Base-by-base conservation (phyloP, 1,140 invertebrate species). In the Papilio xuthus region DNA sequence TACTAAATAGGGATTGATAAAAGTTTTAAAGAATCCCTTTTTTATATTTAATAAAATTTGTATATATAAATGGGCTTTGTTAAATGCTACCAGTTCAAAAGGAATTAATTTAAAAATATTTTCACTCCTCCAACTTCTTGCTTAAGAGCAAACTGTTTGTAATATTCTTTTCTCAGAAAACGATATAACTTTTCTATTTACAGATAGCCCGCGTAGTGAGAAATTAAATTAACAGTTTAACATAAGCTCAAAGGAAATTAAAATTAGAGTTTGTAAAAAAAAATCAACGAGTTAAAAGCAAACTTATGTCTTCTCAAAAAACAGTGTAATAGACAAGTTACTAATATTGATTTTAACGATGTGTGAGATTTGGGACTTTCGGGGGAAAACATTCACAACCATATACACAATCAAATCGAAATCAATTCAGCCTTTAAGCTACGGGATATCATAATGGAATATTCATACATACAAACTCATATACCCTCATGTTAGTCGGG, bases 181-280 rank as follows among this genome's bases (percentile, higher is more conserved):
- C 56, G 42, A 44, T 44, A 44, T 2, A 18, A 4, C 50, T 18
- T 53, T n/a, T 53, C 15, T 53, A 53, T n/a, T 53, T 53, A 53
- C 8, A n/a, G 1, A 53, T n/a, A n/a, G 15, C n/a, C 15, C 4
- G 50, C 15, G 50, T 53, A 7, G 4, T 28, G 13, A 67, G 60
- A 67, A 67, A 67, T 28, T 67, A 32, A 60, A 67, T 60, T 26
- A 9, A 67, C 13, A 67, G 60, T 67, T 67, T 67, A 18, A 26
- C 13, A 28, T 63, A 28, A 15, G 13, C 23, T 12, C 12, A 63
- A 28, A 26, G 10, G 20, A 63, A 26, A 26, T 26, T 26, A 23
- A 63, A 26, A 26, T 26, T 26, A 23, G 10, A 4, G n/a, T n/a
- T n/a, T n/a, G n/a, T n/a, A n/a, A n/a, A n/a, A n/a, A n/a, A n/a